Base-by-base conservation (phyloP, 2,113 vertebrate species). In the Pyxicephalus adspersus region DNA sequence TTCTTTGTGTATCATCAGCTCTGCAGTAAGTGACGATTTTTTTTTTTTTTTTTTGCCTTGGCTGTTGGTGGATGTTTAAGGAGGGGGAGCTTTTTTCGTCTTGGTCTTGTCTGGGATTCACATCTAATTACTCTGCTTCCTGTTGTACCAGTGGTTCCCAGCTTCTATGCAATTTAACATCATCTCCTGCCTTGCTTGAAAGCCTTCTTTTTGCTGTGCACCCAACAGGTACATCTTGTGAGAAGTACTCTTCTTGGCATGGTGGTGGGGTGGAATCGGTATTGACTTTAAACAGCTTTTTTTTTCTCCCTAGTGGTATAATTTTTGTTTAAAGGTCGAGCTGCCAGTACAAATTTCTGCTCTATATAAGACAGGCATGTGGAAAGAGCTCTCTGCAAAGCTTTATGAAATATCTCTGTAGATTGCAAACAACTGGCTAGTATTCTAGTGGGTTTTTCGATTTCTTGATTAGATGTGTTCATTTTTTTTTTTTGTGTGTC, bases 71-170 rank as follows among this genome's bases (percentile, higher is more conserved):
- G 15, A 29, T 54, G 54, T 83, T 82, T 83, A 81, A 81, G 79
- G 74, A 20, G 22, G 2, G 20, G 82, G 70, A 52, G 64, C 38
- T 55, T 70, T 54, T 38, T 45, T 45, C 38, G 20, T 68, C 54
- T 71, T 74, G 60, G 67, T 67, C 84, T 83, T 71, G 84, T 63
- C 81, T 61, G 83, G 64, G 76, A 83, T 83, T 77, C 50, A 72
- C 68, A 72, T 72, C 68, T 72, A 72, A 72, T 72, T 54, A 28
- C 68, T 54, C 26, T n/a, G 55, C 29, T 74, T 74, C 54, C 71
- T 60, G 71, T 60, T 58, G 28, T 74, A 58, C 28, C 22, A 60
- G 25, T 38, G 71, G 71, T 74, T 58, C 28, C 26, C 63, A 57
- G n/a, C 64, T 67, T 28, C 9, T 61, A 23, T 61, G 19, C 70